These are phyloP conservation scores for Otocyon megalotis DNA, from an alignment of 2,113 vertebrate species.

Conservation along the genomic window DNA sequence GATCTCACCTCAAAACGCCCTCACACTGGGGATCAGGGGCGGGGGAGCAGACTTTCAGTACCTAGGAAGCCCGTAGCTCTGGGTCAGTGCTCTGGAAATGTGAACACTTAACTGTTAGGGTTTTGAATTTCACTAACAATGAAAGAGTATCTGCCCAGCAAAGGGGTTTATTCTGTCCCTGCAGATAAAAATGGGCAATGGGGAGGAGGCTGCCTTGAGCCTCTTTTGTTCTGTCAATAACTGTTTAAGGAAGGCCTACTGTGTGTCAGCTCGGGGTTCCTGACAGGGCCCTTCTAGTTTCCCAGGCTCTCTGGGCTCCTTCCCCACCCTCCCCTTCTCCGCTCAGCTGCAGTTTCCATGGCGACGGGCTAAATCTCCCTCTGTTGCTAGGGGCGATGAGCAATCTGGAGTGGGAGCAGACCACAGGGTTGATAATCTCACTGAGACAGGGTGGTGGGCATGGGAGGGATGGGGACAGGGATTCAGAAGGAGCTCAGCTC, in stretches of 20 bases:
- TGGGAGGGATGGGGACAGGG: background rate
- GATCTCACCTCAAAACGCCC: background rate
- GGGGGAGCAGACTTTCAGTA: background rate
- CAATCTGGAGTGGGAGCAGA: background rate
- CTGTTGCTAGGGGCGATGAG: constrained; percentile 36
- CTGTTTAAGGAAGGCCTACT: background rate
- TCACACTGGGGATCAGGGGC: background rate
- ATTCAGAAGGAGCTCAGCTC: background rate
- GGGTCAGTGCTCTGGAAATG: rapidly evolving
- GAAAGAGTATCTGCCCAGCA: background rate
- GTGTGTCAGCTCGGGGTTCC: background rate
- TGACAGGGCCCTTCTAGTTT: background rate
- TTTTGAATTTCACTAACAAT: background rate
- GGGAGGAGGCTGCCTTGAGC: rapidly evolving
- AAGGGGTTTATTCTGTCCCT: background rate
- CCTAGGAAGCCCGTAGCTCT: background rate
- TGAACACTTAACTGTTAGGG: background rate
- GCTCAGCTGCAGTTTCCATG: constrained; percentile 38
- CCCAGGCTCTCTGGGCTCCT: background rate
- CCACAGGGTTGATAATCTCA: background rate
- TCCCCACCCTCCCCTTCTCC: background rate
- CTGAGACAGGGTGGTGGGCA: background rate
- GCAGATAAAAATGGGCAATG: too few species aligned
- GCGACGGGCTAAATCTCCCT: background rate
- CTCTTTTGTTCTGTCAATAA: background rate